phyloP scores from a whole-genome alignment of 2,888 invertebrate genomes.

The Drosophila pullipes region DNA sequence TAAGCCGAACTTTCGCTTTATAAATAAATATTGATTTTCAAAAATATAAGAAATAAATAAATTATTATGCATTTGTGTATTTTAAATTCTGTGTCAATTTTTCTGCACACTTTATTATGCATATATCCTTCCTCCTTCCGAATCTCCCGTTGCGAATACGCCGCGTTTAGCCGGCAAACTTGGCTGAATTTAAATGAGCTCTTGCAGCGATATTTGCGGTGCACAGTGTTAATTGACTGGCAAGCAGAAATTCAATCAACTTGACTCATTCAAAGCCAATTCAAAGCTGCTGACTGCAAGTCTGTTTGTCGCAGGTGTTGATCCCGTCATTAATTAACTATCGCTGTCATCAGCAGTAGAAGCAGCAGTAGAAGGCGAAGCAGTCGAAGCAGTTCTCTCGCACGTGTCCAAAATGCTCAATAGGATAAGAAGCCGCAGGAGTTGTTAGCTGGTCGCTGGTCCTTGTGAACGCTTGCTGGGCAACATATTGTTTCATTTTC shows the following conservation, averaged over 20 bases:
- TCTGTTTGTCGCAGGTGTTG: constrained; percentile 65
- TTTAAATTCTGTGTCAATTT: not conserved
- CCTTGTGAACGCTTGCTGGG: constrained; percentile 19
- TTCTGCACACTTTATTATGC: not conserved
- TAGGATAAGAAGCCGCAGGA: constrained; percentile 17
- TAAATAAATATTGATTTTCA: not conserved
- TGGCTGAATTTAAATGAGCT: constrained; percentile 63
- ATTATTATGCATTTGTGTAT: not conserved
- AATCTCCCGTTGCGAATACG: constrained; percentile 33
- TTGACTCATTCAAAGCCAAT: constrained; percentile 56
- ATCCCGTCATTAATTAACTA: constrained; percentile 70
- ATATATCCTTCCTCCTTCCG: not conserved
- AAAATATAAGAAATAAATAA: not conserved
- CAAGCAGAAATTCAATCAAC: constrained; percentile 58
- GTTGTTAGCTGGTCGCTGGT: constrained; percentile 5
- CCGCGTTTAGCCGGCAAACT: constrained; percentile 35
- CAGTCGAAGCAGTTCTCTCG: constrained; percentile 23
- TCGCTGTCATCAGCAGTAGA: constrained; percentile 65
- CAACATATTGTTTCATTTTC: constrained; percentile 74
- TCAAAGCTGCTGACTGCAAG: constrained; percentile 69
- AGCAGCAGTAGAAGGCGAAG: not conserved
- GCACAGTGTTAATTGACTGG: constrained; percentile 71
- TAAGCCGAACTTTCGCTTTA: not conserved
- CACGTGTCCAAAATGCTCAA: constrained; percentile 58
- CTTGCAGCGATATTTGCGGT: constrained; percentile 29